Evolutionary conservation across 2,888 invertebrate species (phyloP).

Genomic region (Cinara cedri): DNA sequence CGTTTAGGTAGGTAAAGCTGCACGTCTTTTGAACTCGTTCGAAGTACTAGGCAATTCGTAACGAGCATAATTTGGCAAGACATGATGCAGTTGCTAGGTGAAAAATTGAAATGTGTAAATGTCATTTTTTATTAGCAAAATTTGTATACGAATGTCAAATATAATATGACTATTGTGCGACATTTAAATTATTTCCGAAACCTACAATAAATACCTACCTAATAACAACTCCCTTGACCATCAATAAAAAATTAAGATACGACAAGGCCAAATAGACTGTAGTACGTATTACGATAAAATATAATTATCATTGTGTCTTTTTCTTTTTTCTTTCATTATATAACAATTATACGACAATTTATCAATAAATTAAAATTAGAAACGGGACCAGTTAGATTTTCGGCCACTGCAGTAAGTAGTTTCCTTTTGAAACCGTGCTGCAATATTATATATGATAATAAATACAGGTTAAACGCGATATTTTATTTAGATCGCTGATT

Average conservation of each 20-base stretch:
- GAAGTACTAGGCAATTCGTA: too few species aligned
- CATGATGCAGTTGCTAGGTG: too few species aligned
- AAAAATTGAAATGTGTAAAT: neutral
- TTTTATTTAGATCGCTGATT: too few species aligned
- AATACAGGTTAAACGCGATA: too few species aligned
- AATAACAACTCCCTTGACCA: conserved; percentile 15
- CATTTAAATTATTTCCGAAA: neutral
- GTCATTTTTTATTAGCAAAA: conserved; percentile 10
- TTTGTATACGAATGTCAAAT: neutral
- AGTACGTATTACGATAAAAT: neutral
- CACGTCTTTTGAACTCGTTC: too few species aligned
- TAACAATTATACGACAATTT: neutral
- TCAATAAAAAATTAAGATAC: conserved; percentile 13
- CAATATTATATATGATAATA: too few species aligned
- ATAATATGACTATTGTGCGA: too few species aligned
- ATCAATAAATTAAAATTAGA: conserved; percentile 24
- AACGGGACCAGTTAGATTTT: conserved; percentile 14
- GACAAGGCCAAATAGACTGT: conserved; percentile 18
- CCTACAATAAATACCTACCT: too few species aligned
- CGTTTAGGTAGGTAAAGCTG: too few species aligned
- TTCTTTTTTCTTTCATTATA: neutral
- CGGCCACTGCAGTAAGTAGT: neutral
- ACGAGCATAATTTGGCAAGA: too few species aligned
- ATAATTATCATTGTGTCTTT: conserved; percentile 10
- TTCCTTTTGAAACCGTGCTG: too few species aligned